A percentile compares a stretch with the other conserved stretches of the same genome.
These are phyloP conservation scores for Steatornis caripensis DNA, from an alignment of 2,113 vertebrate genomes.

Conservation along the genomic window DNA sequence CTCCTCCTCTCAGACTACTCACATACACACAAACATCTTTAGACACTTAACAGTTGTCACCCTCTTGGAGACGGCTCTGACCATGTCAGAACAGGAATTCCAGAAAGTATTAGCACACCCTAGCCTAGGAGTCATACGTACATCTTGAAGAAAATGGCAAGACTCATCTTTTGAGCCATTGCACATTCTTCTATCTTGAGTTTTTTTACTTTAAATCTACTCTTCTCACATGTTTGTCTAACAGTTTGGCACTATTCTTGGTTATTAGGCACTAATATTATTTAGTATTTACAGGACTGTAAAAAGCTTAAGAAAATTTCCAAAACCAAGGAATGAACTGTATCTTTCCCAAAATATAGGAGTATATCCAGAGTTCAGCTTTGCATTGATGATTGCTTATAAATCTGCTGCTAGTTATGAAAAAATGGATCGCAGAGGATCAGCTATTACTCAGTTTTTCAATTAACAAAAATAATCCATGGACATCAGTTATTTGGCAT, in stretches of 20 bases:
- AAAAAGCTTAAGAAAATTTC: not conserved
- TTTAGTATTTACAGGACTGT: not conserved
- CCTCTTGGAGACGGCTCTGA: not conserved
- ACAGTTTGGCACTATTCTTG: not conserved
- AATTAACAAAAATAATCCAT: not conserved
- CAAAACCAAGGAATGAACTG: not conserved
- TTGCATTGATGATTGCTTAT: not conserved
- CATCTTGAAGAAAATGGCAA: not conserved
- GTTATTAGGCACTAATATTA: not conserved
- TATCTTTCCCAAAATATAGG: not conserved
- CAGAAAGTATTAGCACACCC: not conserved
- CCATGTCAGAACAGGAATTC: not conserved
- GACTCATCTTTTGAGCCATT: not conserved
- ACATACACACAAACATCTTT: not conserved
- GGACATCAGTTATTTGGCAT: not conserved
- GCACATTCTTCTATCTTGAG: not conserved
- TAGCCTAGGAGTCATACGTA: not conserved
- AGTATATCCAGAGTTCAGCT: not conserved
- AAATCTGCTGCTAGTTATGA: not conserved
- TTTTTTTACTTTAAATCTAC: not conserved
- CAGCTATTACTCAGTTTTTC: not conserved
- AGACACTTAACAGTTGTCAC: not conserved
- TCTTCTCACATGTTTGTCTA: not conserved
- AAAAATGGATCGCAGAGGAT: not conserved
- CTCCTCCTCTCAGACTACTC: not conserved